These are phyloP conservation scores for Parazoanthus atlanticus DNA, from an alignment of 92 coral and sea anemone genomes.

Conservation along the genomic window DNA sequence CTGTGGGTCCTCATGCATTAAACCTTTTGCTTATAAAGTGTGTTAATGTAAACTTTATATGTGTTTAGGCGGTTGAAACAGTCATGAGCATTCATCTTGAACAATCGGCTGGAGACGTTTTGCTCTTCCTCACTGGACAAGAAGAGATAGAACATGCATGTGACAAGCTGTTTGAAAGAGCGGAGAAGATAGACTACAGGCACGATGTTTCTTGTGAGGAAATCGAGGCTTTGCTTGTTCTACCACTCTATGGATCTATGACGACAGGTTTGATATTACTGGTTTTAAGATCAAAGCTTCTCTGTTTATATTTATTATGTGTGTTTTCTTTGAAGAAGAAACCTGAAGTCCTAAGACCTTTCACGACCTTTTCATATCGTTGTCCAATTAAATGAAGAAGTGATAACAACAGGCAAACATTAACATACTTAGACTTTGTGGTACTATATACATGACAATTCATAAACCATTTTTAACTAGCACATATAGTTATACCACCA, in stretches of 20 bases:
- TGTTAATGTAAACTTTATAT: neutral
- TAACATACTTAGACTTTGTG: neutral
- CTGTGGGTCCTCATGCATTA: neutral
- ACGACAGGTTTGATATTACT: constrained; percentile 70
- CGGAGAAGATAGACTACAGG: constrained; percentile 85
- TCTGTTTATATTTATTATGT: neutral
- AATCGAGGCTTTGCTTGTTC: constrained; percentile 78
- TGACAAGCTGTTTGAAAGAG: constrained; percentile 84
- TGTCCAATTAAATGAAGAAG: too few species aligned
- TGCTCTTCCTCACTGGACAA: constrained; percentile 91
- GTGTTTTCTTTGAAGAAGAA: too few species aligned
- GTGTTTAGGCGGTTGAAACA: constrained; percentile 72
- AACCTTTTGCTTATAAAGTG: too few species aligned
- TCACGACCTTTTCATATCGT: too few species aligned
- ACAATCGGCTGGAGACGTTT: constrained; percentile 77
- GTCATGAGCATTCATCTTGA: constrained; percentile 88
- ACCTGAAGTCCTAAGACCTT: too few species aligned
- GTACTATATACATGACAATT: too few species aligned
- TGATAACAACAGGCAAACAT: neutral
- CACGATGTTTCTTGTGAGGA: constrained; percentile 74
- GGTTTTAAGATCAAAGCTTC: neutral
- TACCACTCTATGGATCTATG: constrained; percentile 93
- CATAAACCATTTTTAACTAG: too few species aligned
- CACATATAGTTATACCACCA: too few species aligned
- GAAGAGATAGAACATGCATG: constrained; percentile 92